Percentiles rank a stretch among this genome's conserved stretches.
Evolutionary conservation across 2,888 invertebrate species (phyloP).

Genomic region (Callinectes sapidus): DNA sequence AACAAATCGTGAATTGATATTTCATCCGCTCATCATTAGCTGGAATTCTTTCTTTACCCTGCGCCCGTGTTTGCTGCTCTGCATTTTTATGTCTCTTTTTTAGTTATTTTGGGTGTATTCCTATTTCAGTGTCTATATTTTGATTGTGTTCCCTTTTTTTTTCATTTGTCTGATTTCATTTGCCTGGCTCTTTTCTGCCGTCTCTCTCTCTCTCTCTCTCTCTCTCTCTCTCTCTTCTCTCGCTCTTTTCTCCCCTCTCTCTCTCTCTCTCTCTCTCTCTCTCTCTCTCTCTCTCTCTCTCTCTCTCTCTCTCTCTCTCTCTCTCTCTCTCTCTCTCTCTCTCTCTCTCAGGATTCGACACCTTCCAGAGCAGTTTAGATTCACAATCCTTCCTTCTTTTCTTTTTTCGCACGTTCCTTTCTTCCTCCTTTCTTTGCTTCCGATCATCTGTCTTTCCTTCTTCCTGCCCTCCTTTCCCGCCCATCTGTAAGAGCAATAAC

Average conservation of each 20-base stretch:
- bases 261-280: neutral
- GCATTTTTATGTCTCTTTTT: neutral
- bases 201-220: neutral
- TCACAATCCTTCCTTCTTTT: neutral
- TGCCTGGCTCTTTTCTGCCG: neutral
- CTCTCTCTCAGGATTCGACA: neutral
- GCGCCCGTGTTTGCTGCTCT: neutral
- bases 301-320: neutral
- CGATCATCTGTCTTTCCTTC: neutral
- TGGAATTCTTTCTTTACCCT: neutral
- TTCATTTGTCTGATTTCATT: neutral
- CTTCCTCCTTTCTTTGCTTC: neutral
- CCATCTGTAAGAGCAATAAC: constrained; percentile 21
- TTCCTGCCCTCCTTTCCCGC: neutral
- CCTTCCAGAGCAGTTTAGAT: neutral
- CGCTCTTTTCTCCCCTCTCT: neutral
- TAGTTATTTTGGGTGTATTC: neutral
- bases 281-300: neutral
- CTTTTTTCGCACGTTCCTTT: neutral
- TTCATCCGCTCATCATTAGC: neutral
- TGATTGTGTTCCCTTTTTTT: neutral
- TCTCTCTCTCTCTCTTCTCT: neutral
- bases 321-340: neutral
- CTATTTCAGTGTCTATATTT: neutral
- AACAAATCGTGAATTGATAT: neutral